Conservation (phyloP, 2,797 vertebrate species). For the Pseudomugil gertrudae region DNA sequence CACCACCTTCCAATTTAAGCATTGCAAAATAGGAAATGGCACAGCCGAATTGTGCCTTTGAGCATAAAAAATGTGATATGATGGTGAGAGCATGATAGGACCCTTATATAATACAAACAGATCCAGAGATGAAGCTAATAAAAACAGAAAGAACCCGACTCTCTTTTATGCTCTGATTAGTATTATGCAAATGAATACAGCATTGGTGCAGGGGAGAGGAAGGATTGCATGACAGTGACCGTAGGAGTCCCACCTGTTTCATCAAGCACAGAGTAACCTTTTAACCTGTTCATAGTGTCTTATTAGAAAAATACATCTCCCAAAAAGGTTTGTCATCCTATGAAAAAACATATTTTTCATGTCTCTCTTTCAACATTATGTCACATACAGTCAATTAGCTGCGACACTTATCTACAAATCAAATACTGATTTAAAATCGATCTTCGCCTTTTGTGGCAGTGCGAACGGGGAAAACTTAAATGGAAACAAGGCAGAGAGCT, state of each 20-base stretch:
- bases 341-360: slow-evolving; percentile 23
- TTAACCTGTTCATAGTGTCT: slow-evolving; percentile 60
- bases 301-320: slow-evolving; percentile 34
- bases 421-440: slow-evolving; percentile 56
- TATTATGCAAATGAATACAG: slow-evolving; percentile 66
- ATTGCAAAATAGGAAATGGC: slow-evolving; percentile 39
- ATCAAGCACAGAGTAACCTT: slow-evolving; percentile 61
- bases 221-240: slow-evolving; percentile 59
- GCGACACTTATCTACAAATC: slow-evolving; percentile 26
- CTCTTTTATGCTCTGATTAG: slow-evolving; percentile 66
- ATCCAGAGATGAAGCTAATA: slow-evolving; percentile 59
- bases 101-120: slow-evolving; percentile 56
- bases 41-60: slow-evolving; percentile 51
- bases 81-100: slow-evolving; percentile 52
- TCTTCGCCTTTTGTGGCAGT: slow-evolving; percentile 19
- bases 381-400: slow-evolving; percentile 22
- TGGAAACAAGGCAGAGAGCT: slow-evolving; percentile 4
- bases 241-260: slow-evolving; percentile 76
- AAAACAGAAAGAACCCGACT: slow-evolving; percentile 55
- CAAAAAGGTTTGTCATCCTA: slow-evolving; percentile 31
- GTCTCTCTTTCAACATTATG: slow-evolving; percentile 23
- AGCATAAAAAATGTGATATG: slow-evolving; percentile 34
- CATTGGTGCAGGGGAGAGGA: slow-evolving; percentile 36
- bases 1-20: slow-evolving; percentile 50
- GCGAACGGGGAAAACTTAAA: slow-evolving; percentile 21